phyloP scores from a whole-genome alignment of 2,888 invertebrate genomes.

The Mimachlamys varia region DNA sequence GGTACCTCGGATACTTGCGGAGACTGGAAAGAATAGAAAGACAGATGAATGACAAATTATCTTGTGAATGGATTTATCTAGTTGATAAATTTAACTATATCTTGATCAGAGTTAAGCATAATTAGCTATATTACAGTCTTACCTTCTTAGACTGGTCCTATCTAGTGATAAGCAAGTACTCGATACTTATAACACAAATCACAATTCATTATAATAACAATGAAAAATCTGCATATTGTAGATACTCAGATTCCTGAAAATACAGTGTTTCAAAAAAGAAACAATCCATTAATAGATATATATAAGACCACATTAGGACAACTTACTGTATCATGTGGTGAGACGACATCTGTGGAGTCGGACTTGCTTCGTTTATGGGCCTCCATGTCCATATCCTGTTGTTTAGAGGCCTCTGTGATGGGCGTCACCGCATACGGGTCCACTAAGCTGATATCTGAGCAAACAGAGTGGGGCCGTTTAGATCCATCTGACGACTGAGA shows the following conservation, averaged over 20 bases:
- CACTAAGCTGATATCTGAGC: constrained; percentile 58
- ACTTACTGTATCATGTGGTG: not conserved
- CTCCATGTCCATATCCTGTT: constrained; percentile 36
- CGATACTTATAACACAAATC: too few relatives aligned
- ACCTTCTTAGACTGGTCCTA: too few relatives aligned
- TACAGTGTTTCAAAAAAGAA: too few relatives aligned
- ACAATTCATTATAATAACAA: too few relatives aligned
- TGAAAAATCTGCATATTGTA: too few relatives aligned
- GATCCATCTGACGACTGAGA: constrained; percentile 59
- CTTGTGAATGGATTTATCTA: not conserved
- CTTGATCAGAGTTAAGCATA: too few relatives aligned
- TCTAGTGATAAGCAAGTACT: too few relatives aligned
- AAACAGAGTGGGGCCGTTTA: constrained; percentile 61
- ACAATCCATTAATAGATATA: too few relatives aligned
- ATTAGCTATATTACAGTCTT: too few relatives aligned
- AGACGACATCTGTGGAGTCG: constrained; percentile 40
- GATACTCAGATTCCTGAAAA: too few relatives aligned
- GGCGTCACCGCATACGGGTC: constrained; percentile 53
- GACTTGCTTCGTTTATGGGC: constrained; percentile 45
- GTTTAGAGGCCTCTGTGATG: constrained; percentile 47
- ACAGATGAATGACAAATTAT: not conserved
- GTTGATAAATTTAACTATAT: too few relatives aligned
- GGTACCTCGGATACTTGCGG: not conserved
- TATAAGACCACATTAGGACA: too few relatives aligned
- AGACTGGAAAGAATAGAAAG: not conserved